Evolutionary conservation across 2,797 vertebrate genomes (phyloP), one percentile per base, ranked within the genome.

Genomic region (Sebastes minor): DNA sequence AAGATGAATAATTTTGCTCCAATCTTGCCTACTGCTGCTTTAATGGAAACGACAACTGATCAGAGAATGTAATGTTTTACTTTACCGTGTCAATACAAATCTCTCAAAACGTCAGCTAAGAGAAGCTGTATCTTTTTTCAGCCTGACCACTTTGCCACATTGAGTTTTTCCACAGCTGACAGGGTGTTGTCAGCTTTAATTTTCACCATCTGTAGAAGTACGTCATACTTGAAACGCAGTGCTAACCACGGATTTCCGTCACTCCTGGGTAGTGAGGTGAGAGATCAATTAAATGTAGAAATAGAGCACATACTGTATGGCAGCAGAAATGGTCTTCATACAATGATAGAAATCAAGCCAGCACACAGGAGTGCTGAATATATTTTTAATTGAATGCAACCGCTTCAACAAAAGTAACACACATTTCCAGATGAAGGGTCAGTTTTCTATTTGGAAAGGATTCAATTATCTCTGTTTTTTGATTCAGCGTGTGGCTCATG

Each of bases 381-480:
- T 28, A 4, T 64, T 72, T 42, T 73, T 32, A 46, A 73, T 73
- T 52, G 59, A 6, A 30, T 38, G 28, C 14, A 53, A 30, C 35
- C 8, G 23, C 62, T 46, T 59, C 27, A 11, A 16, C n/a, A 56
- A 52, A 76, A 66, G 28, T 28, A 78, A 68, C 70, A 30, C 8
- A 8, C 5, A 30, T 60, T 66, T 30, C 20, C 32, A 71, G 23
- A 69, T 2, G 8, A 52, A 52, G 42, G 23, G 59, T 59, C 10
- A 38, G 49, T 69, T 69, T 49, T 22, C 25, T 53, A 20, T 60
- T 80, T 79, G 72, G 11, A 77, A 80, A 55, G 20, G 35, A 63
- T 87, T 85, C 63, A 66, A 14, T 83, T 77, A 61, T 55, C 71
- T 76, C 55, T 60, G 14, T 4, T 32, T 77, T 78, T 79, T 72